Evolutionary conservation across 1,140 invertebrate species (phyloP).

Genomic region (Pseudomyrmex sp.): DNA sequence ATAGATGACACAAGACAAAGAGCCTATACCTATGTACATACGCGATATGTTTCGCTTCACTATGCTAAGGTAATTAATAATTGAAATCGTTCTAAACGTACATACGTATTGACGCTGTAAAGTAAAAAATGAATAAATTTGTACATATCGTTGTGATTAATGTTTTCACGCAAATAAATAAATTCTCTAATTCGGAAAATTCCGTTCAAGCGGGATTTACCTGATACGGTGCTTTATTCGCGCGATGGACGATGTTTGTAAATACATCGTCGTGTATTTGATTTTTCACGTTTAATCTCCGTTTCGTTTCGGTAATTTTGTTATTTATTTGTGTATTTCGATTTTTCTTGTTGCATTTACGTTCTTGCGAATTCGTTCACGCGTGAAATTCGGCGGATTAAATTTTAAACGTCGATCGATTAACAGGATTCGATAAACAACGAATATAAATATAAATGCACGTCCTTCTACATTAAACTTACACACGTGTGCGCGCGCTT

Average conservation of each 20-base stretch:
- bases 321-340: neutral
- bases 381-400: neutral
- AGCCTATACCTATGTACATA: too few relatives aligned
- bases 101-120: neutral
- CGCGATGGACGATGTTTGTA: too few relatives aligned
- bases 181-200: neutral
- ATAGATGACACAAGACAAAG: too few relatives aligned
- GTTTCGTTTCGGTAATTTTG: too few relatives aligned
- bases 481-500: too few relatives aligned
- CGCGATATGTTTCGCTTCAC: too few relatives aligned
- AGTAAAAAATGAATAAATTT: slow-evolving; percentile 6
- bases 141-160: neutral
- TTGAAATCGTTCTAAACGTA: too few relatives aligned
- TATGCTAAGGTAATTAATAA: too few relatives aligned
- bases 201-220: neutral
- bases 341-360: neutral
- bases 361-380: neutral
- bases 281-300: too few relatives aligned
- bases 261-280: too few relatives aligned
- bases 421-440: neutral
- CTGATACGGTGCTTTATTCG: neutral
- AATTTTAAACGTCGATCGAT: neutral
- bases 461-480: neutral
- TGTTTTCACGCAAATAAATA: neutral
- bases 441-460: neutral